phyloP scores from a whole-genome alignment of 2,888 invertebrate genomes.

The Pammene aurita region DNA sequence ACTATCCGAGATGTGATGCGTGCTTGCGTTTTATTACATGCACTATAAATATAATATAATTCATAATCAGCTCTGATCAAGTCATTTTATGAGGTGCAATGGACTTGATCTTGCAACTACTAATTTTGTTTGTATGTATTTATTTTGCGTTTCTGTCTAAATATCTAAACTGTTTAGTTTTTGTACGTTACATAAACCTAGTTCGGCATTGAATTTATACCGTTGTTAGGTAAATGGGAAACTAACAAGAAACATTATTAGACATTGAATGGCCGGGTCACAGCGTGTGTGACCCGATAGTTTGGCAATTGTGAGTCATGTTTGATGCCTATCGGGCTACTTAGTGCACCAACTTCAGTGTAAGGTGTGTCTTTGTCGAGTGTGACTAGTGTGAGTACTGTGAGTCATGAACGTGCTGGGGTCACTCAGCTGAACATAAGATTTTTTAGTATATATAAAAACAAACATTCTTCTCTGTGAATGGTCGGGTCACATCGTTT shows the following conservation, averaged over 20 bases:
- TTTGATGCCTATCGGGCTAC: slow-evolving; percentile 18
- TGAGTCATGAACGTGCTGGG: no score
- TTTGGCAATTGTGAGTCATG: slow-evolving; percentile 24
- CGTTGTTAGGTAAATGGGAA: not conserved
- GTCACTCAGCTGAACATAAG: no score
- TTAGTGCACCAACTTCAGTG: not conserved
- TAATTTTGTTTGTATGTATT: not conserved
- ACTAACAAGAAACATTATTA: slow-evolving; percentile 16
- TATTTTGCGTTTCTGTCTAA: not conserved
- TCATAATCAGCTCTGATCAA: slow-evolving; percentile 1
- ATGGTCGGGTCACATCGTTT: not conserved
- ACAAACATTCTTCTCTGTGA: not conserved
- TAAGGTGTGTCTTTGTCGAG: no score
- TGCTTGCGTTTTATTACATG: slow-evolving; percentile 18
- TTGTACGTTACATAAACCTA: no score
- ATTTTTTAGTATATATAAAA: not conserved
- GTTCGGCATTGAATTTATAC: no score
- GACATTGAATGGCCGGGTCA: slow-evolving; percentile 8
- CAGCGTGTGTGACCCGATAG: slow-evolving; percentile 9
- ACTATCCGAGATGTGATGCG: slow-evolving; percentile 24
- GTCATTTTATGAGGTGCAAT: slow-evolving; percentile 9
- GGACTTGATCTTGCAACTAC: not conserved
- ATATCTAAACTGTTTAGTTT: no score
- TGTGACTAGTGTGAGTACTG: no score
- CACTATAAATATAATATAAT: slow-evolving; percentile 8